Evolutionary conservation across 2,797 vertebrate genomes (phyloP), one percentile per base, ranked within the genome.

Genomic region (Melanotaenia boesemani): DNA sequence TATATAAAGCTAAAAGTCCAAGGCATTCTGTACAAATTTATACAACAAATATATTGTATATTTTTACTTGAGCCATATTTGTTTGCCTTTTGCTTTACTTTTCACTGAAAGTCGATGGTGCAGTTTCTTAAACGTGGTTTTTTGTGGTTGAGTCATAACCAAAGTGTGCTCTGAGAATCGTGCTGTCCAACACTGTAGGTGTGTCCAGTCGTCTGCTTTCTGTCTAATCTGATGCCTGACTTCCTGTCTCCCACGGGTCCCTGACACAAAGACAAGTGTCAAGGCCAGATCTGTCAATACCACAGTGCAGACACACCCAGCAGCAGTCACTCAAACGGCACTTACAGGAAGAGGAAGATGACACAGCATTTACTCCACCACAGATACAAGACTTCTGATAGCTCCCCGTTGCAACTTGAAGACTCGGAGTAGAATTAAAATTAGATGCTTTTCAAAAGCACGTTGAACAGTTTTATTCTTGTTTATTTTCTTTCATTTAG

Each of bases 11-110:
- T 83, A 86, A 90, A 90, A 91, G 91, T 92, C 90, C 77, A 86
- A 89, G 88, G 90, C 91, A 91, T 93, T 92, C 83, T 93, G 88
- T 91, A 91, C 80, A 91, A 79, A 83, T 91, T 93, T 92, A 90
- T 93, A 92, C 89, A 86, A 85, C 88, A 93, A 94, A 94, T 94
- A 93, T 92, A 94, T 91, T 89, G 91, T 92, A 90, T 94, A 93
- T 94, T 94, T 94, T 94, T 92, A 92, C 91, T 91, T 92, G 88
- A 90, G 81, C 18, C 59, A 34, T 26, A 46, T 67, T 22, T 74
- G 26, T 77, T 72, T 79, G 68, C 80, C 62, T 83, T 85, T 82
- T n/a, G 78, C 71, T 86, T 55, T 2, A 32, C 30, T 58, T 65
- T 63, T 44, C 11, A 15, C 13, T 46, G 15, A 44, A 64, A 72